Evolutionary conservation across 1,140 invertebrate species (phyloP).

Genomic region (Drosophila kanapiae): DNA sequence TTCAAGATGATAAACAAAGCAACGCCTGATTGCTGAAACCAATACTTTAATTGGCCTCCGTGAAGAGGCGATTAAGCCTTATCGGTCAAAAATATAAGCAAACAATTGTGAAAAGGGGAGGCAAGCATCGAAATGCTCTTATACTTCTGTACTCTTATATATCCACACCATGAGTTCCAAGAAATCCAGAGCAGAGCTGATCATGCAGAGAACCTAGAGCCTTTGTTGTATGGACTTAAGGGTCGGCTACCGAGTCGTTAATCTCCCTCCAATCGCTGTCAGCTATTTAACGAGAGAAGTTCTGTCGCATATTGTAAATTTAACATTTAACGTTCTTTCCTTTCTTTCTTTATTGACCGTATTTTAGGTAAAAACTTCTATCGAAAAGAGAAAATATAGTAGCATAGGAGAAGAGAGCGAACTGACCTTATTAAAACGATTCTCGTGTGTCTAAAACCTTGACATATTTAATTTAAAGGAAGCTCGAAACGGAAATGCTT

Average conservation of each 20-base stretch:
- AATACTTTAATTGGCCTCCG: slow-evolving; percentile 4
- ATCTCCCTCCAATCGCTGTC: background rate
- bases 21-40: slow-evolving; percentile 2
- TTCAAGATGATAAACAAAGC: slow-evolving; percentile 10
- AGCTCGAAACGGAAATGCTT: no score
- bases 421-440: no score
- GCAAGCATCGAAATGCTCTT: background rate
- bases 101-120: background rate
- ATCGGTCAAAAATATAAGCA: slow-evolving; percentile 32
- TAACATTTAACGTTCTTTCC: no score
- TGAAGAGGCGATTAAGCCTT: slow-evolving; percentile 14
- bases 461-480: no score
- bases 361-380: no score
- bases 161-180: background rate
- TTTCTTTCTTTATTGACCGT: no score
- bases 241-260: no score
- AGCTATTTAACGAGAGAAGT: background rate
- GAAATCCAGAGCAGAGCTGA: background rate
- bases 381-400: no score
- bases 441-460: no score
- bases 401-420: no score
- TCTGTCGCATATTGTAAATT: background rate
- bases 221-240: no score
- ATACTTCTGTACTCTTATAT: slow-evolving; percentile 1
- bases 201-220: background rate